These are phyloP conservation scores for Alloscopus bannaensis DNA, from an alignment of 2,888 invertebrate genomes.

Conservation along the genomic window DNA sequence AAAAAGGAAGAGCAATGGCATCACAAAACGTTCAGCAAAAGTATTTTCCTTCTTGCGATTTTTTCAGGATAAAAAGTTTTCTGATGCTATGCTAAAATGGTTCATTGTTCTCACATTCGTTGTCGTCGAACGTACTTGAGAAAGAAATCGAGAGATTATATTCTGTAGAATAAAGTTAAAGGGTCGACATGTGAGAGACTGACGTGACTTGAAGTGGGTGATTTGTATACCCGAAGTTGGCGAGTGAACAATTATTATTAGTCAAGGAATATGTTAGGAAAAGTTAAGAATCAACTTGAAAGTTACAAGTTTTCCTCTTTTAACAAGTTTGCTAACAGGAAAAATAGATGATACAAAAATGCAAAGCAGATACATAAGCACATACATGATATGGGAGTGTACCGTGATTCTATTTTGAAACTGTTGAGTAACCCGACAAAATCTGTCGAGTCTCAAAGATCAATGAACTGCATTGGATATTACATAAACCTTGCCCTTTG, in stretches of 20 bases:
- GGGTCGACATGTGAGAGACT: not conserved
- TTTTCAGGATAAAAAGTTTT: slow-evolving; percentile 1
- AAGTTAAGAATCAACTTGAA: not conserved
- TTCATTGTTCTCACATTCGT: not conserved
- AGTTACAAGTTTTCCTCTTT: too few relatives aligned
- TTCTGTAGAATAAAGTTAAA: too few relatives aligned
- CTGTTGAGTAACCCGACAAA: too few relatives aligned
- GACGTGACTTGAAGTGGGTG: not conserved
- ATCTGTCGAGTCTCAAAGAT: too few relatives aligned
- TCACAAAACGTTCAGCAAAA: not conserved
- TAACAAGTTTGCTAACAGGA: not conserved
- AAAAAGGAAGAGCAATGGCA: not conserved
- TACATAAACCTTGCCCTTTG: too few relatives aligned
- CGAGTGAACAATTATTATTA: not conserved
- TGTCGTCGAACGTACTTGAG: not conserved
- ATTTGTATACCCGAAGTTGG: not conserved
- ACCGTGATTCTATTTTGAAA: too few relatives aligned
- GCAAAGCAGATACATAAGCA: too few relatives aligned
- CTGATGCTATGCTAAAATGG: not conserved
- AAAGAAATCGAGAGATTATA: not conserved
- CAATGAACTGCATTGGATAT: too few relatives aligned
- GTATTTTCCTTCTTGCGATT: not conserved
- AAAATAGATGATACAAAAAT: too few relatives aligned
- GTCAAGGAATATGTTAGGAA: not conserved
- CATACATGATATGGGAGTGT: too few relatives aligned